Percentiles rank a stretch among this genome's conserved stretches.
Conservation (phyloP, 2,113 vertebrate species). For the Semicossyphus pulcher region DNA sequence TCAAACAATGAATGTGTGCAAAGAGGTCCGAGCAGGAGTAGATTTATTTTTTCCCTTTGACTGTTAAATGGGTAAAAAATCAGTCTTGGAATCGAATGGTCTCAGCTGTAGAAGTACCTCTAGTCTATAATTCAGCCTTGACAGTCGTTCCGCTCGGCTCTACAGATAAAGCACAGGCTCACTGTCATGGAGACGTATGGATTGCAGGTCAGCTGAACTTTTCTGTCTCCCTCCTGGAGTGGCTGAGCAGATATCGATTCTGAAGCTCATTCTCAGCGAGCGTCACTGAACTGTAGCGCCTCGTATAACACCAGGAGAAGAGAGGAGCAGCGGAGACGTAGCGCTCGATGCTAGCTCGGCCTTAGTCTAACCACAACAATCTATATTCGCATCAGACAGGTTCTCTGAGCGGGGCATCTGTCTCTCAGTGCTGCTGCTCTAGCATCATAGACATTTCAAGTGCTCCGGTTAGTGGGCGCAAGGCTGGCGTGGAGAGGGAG, state of each 20-base stretch:
- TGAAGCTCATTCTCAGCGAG: conserved; percentile 57
- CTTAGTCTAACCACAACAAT: conserved; percentile 1
- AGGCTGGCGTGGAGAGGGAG: background rate
- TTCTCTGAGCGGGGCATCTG: conserved; percentile 8
- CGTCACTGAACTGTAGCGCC: conserved; percentile 51
- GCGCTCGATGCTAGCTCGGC: background rate
- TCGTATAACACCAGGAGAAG: conserved; percentile 41
- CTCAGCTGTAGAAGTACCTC: conserved; percentile 12
- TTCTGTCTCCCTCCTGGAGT: conserved; percentile 61
- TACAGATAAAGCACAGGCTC: conserved; percentile 51
- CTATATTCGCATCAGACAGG: conserved; percentile 17
- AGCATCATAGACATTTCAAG: conserved; percentile 1
- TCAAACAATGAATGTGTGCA: conserved; percentile 10
- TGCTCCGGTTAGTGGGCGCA: background rate
- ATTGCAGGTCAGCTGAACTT: conserved; percentile 75
- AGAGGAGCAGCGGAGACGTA: conserved; percentile 29
- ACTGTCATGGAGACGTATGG: conserved; percentile 70
- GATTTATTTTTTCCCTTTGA: background rate
- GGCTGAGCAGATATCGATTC: conserved; percentile 74
- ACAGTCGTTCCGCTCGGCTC: conserved; percentile 48
- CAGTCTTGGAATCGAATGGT: conserved; percentile 32
- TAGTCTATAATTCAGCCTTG: conserved; percentile 66
- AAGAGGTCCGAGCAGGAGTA: background rate
- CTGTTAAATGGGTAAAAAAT: conserved; percentile 12
- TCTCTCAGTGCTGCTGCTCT: conserved; percentile 10